Evolutionary conservation across 2,113 vertebrate genomes (phyloP), one percentile per base, ranked within the genome.

Genomic region (Sarotherodon lohbergeri): DNA sequence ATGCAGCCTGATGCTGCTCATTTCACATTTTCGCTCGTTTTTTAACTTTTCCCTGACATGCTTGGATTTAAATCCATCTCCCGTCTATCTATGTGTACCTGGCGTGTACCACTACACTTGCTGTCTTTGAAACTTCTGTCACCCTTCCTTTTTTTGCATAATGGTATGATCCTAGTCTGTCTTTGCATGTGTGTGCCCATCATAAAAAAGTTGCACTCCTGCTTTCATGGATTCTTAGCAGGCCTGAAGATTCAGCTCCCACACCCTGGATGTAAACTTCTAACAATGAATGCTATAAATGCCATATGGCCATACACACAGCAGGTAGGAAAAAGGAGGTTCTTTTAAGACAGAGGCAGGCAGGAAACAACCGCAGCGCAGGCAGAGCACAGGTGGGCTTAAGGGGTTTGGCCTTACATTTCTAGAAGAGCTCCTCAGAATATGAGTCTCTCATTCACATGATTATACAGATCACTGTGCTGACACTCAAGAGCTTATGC

Each of bases 381-480:
- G 80, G 83, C 84, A 90, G 90, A 27, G 41, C 41, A 48, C 92
- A 91, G 81, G 86, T 83, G 91, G 90, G 87, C 90, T 91, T 85
- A 56, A 46, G 52, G 43, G 90, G 66, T 83, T 91, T 84, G 88
- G 90, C 87, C 88, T 93, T 90, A 85, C 63, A 24, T 92, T 86
- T 91, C 43, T 16, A 50, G 16, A n/a, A 86, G 86, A 63, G 88
- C 86, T 71, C 54, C 56, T 9, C 41, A 41, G 90, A 90, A 91
- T 86, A 86, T 34, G 50, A 89, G 85, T 85, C 14, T 46, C 79
- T 92, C 82, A 93, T 91, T 90, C 90, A 9, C 86, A 34, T 27
- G 32, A 66, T 85, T 41, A 80, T 24, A 80, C 71, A 73, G 41
- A 76, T 61, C 76, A 66, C 4, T 61, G 76, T 84, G 34, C 73